Percentiles rank a stretch among this genome's conserved stretches.
phyloP scores from a whole-genome alignment of 1,140 invertebrate genomes.

The Holcopasites calliopsidis region DNA sequence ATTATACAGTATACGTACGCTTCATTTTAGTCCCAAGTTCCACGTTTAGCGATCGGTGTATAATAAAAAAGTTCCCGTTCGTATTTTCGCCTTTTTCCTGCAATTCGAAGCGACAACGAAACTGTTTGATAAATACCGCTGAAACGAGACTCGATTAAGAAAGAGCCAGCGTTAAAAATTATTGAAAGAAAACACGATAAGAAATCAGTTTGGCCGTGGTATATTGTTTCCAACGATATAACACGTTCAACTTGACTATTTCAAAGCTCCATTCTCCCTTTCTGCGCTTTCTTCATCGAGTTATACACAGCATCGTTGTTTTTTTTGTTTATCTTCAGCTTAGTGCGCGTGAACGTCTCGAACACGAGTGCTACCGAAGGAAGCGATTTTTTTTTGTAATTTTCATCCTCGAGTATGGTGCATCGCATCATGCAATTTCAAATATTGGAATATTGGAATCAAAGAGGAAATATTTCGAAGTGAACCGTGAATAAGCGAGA shows the following conservation, averaged over 20 bases:
- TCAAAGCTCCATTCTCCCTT: not conserved
- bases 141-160: not conserved
- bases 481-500: not conserved
- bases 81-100: not conserved
- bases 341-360: not conserved
- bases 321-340: not conserved
- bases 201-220: no score
- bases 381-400: not conserved
- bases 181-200: not conserved
- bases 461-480: not conserved
- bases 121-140: not conserved
- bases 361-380: not conserved
- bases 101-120: not conserved
- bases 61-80: not conserved
- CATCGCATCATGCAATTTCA: not conserved
- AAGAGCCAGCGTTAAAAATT: no score
- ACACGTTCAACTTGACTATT: no score
- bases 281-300: not conserved
- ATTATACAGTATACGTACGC: not conserved
- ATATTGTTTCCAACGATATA: no score
- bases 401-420: not conserved
- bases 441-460: not conserved
- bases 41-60: no score
- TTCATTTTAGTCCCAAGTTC: no score
- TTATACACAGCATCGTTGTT: not conserved